Percentiles rank a stretch among this genome's conserved stretches.
These are phyloP conservation scores for Scaptodrosophila latifasciaeformis DNA, from an alignment of 2,888 invertebrate species.

Conservation along the genomic window DNA sequence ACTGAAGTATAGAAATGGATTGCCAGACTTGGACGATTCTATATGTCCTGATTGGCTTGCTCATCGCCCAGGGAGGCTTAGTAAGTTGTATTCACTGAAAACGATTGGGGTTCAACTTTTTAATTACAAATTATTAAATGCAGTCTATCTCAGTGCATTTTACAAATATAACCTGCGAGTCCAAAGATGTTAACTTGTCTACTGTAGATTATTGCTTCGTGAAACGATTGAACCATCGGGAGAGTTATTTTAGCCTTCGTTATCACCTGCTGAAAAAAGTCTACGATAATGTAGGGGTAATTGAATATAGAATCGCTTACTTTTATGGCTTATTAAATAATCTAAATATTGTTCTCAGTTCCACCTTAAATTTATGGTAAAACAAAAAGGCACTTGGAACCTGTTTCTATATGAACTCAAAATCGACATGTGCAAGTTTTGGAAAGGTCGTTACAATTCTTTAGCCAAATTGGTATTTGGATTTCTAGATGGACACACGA, in stretches of 20 bases:
- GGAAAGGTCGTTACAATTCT: constrained; percentile 18
- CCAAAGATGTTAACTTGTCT: neutral
- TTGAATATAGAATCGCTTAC: neutral
- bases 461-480: constrained; percentile 20
- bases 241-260: constrained; percentile 11
- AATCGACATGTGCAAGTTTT: constrained; percentile 27
- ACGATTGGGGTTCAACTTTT: no score
- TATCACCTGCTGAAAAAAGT: neutral
- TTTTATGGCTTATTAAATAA: neutral
- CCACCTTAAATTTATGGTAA: neutral
- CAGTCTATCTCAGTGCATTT: constrained; percentile 2
- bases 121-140: no score
- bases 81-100: no score
- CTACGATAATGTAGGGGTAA: constrained; percentile 2
- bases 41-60: no score
- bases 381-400: constrained; percentile 23
- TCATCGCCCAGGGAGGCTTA: no score
- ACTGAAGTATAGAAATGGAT: no score
- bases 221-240: neutral
- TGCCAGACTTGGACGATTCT: no score
- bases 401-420: constrained; percentile 16
- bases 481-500: constrained; percentile 6
- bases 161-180: constrained; percentile 23
- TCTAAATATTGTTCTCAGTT: constrained; percentile 4
- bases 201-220: constrained; percentile 13